Percentiles rank a stretch among this genome's conserved stretches.
These are phyloP conservation scores for Danio choprae DNA, from an alignment of 2,797 vertebrate species.

Conservation along the genomic window DNA sequence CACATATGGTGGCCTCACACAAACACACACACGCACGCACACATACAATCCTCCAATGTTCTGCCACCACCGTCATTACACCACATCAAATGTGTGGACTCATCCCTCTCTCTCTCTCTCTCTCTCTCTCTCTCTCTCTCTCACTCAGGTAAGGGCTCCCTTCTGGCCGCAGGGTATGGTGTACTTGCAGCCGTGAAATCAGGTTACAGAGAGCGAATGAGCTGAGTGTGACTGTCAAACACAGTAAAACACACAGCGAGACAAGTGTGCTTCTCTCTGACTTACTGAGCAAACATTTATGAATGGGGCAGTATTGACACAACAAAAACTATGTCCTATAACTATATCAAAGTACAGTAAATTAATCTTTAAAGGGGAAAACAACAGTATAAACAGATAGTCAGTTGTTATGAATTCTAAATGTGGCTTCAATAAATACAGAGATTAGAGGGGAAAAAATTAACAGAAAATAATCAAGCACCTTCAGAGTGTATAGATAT, in stretches of 20 bases:
- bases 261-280: conserved; percentile 25
- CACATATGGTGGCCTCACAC: conserved; percentile 65
- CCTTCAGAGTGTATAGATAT: background rate
- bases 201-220: conserved; percentile 56
- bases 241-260: conserved; percentile 7
- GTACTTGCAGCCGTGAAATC: conserved; percentile 57
- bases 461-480: background rate
- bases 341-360: background rate
- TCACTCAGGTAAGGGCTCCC: conserved; percentile 51
- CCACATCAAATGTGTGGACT: conserved; percentile 48
- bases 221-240: conserved; percentile 42
- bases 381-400: background rate
- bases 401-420: background rate
- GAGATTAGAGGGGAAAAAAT: background rate
- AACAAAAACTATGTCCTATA: background rate
- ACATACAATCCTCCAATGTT: conserved; percentile 23
- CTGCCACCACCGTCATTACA: conserved; percentile 49
- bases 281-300: conserved; percentile 40
- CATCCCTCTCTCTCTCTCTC: conserved; percentile 20
- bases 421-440: background rate
- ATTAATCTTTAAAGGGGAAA: background rate
- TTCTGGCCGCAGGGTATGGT: conserved; percentile 37
- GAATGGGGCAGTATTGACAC: conserved; percentile 26
- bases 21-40: conserved; percentile 21
- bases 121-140: conserved; percentile 50